Percentiles rank a stretch among this genome's conserved stretches.
These are phyloP conservation scores for Bubo blakistoni DNA, from an alignment of 2,113 vertebrate genomes.

Conservation along the genomic window DNA sequence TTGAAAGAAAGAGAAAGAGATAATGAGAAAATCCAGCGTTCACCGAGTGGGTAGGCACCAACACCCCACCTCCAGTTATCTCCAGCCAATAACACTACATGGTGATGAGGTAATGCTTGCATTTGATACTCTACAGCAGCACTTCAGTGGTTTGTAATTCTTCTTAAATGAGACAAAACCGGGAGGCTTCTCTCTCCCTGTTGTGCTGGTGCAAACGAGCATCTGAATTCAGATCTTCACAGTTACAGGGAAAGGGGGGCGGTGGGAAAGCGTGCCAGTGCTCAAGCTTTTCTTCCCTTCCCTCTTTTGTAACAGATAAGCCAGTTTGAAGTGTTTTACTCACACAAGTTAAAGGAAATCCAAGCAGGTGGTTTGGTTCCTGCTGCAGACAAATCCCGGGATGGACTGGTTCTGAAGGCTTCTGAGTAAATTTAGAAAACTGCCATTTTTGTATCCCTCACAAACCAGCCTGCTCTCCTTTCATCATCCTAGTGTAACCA, in stretches of 20 bases:
- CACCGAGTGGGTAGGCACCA: neutral
- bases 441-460: neutral
- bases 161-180: neutral
- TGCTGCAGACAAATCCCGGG: neutral
- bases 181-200: neutral
- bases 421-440: neutral
- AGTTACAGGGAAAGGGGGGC: neutral
- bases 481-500: neutral
- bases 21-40: neutral
- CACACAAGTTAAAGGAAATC: neutral
- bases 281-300: neutral
- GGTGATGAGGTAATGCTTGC: slow-evolving; percentile 29
- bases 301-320: neutral
- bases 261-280: neutral
- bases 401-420: neutral
- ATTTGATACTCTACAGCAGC: neutral
- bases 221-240: neutral
- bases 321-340: neutral
- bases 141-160: neutral
- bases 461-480: neutral
- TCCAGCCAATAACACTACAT: slow-evolving; percentile 8
- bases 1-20: slow-evolving; percentile 14
- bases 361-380: neutral
- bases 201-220: neutral
- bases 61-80: neutral